A percentile compares a stretch with the other conserved stretches of the same genome.
phyloP scores from a whole-genome alignment of 2,113 vertebrate species.

The Chroicocephalus ridibundus region DNA sequence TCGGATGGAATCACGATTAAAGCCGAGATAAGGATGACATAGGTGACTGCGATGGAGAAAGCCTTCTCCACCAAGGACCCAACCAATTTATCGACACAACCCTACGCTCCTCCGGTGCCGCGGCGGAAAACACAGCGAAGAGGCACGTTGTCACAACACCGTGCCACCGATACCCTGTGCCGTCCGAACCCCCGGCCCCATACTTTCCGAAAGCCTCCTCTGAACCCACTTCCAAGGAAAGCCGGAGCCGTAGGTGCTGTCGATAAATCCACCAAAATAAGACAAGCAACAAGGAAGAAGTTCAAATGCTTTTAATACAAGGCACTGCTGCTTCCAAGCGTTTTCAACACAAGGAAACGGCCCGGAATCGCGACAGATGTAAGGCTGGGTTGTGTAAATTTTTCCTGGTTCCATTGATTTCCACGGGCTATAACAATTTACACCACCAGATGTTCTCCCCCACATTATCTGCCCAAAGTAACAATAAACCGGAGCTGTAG shows the following conservation, averaged over 20 bases:
- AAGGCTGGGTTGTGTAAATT: background rate
- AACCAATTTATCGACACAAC: background rate
- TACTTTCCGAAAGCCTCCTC: background rate
- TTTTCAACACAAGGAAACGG: accelerated
- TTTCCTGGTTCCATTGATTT: background rate
- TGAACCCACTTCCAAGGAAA: background rate
- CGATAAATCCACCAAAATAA: background rate
- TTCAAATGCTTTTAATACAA: background rate
- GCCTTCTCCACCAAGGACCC: background rate
- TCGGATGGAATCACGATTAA: background rate
- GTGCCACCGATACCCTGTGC: accelerated
- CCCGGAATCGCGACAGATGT: background rate
- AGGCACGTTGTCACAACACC: accelerated
- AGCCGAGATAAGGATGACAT: accelerated
- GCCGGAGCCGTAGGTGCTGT: accelerated
- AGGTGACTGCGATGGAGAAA: background rate
- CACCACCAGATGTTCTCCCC: background rate
- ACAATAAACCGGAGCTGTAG: background rate
- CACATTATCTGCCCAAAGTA: background rate
- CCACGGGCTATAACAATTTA: background rate
- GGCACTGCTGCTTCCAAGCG: background rate
- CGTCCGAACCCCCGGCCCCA: accelerated
- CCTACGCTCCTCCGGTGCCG: background rate
- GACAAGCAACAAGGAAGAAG: background rate
- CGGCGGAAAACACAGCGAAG: accelerated